phyloP scores from a whole-genome alignment of 2,888 invertebrate genomes.

The Callyntrura sp. region DNA sequence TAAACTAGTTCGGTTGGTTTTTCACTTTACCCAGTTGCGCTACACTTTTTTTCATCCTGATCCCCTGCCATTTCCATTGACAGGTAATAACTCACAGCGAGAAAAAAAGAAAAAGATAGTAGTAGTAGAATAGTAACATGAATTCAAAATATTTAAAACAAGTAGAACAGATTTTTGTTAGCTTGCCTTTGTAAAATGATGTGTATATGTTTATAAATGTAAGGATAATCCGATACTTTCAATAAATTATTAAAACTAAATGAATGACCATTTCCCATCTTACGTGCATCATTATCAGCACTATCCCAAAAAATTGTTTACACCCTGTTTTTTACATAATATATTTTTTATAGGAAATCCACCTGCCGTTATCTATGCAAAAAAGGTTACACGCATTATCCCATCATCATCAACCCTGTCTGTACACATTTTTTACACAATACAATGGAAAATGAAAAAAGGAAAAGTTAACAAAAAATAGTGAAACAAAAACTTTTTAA shows the following conservation, averaged over 20 bases:
- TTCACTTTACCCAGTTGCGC: slow-evolving; percentile 39
- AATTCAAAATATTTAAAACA: slow-evolving; percentile 57
- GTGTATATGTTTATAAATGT: background rate
- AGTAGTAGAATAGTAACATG: slow-evolving; percentile 8
- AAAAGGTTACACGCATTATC: slow-evolving; percentile 73
- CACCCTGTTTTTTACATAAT: slow-evolving; percentile 58
- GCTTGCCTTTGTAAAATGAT: slow-evolving; percentile 42
- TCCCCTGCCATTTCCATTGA: slow-evolving; percentile 74
- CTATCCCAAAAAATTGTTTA: slow-evolving; percentile 68
- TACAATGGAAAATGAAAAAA: slow-evolving; percentile 59
- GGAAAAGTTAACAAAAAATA: slow-evolving; percentile 69
- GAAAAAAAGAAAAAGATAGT: slow-evolving; percentile 9
- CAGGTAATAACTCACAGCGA: slow-evolving; percentile 70
- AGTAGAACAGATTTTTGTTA: slow-evolving; percentile 40
- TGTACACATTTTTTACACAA: background rate
- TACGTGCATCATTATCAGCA: slow-evolving; percentile 60
- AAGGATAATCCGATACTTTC: slow-evolving; percentile 69
- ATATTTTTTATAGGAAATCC: slow-evolving; percentile 60
- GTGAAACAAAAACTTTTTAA: slow-evolving; percentile 71
- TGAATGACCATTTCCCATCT: slow-evolving; percentile 64
- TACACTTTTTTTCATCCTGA: slow-evolving; percentile 30
- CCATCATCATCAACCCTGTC: slow-evolving; percentile 51
- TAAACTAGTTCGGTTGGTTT: slow-evolving; percentile 74
- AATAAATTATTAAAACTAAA: slow-evolving; percentile 70
- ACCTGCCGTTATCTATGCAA: slow-evolving; percentile 75